These are phyloP conservation scores for Gobio occitaniae DNA, from an alignment of 2,797 vertebrate genomes.

Conservation along the genomic window DNA sequence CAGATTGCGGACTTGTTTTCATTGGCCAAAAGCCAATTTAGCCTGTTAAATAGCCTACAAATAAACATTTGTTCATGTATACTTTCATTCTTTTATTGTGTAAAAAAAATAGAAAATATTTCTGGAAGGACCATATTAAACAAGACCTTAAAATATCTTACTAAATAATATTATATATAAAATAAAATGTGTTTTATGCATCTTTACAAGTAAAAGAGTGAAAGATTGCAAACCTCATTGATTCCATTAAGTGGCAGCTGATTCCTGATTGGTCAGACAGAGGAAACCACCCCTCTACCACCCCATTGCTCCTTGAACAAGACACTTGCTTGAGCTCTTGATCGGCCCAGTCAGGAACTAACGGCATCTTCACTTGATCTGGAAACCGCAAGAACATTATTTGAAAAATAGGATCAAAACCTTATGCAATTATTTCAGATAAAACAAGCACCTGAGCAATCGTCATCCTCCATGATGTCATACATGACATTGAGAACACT, in stretches of 20 bases:
- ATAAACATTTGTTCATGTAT: too few relatives aligned
- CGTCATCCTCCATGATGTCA: conserved; percentile 66
- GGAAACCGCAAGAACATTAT: conserved; percentile 20
- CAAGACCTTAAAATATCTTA: background rate
- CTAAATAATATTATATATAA: background rate
- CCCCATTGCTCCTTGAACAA: conserved; percentile 64
- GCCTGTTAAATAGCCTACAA: too few relatives aligned
- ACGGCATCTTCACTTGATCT: conserved; percentile 57
- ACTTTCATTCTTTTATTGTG: too few relatives aligned
- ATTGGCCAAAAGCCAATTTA: too few relatives aligned
- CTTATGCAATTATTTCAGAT: background rate
- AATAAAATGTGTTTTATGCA: background rate
- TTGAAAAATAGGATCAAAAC: background rate
- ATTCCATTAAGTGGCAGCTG: conserved; percentile 90
- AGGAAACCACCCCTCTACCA: conserved; percentile 88
- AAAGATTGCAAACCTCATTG: conserved; percentile 82
- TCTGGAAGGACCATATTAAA: background rate
- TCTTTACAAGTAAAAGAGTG: conserved; percentile 33
- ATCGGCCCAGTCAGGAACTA: conserved; percentile 86
- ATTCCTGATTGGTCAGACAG: conserved; percentile 87
- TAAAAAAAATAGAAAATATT: background rate
- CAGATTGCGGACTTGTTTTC: too few relatives aligned
- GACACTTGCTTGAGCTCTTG: conserved; percentile 78
- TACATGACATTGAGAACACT: conserved; percentile 79
- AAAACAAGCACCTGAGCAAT: conserved; percentile 50